Percentiles rank a stretch among this genome's conserved stretches.
Evolutionary conservation across 2,797 vertebrate species (phyloP).

Genomic region (Poecilia velifera): DNA sequence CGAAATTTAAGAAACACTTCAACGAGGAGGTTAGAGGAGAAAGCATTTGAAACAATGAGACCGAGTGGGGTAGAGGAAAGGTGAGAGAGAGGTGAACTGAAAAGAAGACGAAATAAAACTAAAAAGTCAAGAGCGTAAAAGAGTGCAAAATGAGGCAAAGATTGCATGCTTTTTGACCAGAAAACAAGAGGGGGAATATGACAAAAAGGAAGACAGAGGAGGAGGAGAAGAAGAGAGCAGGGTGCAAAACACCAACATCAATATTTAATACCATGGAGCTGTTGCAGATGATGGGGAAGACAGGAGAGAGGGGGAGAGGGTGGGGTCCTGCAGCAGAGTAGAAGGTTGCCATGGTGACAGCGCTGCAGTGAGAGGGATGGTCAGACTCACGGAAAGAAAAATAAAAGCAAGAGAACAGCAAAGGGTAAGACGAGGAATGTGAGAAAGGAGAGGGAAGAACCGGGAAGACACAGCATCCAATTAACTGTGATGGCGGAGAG

Average conservation of each 20-base stretch:
- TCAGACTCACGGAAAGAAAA: conserved; percentile 76
- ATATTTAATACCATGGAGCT: conserved; percentile 81
- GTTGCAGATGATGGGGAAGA: conserved; percentile 76
- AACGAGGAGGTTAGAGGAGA: conserved; percentile 31
- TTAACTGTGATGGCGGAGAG: conserved; percentile 64
- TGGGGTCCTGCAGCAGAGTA: conserved; percentile 85
- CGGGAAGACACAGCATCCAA: conserved; percentile 64
- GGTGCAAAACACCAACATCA: conserved; percentile 77
- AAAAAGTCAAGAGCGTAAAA: conserved; percentile 22
- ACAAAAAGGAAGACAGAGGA: conserved; percentile 42
- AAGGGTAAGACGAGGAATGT: conserved; percentile 53
- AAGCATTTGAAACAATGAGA: conserved; percentile 17
- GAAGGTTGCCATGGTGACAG: conserved; percentile 84
- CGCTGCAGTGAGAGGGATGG: conserved; percentile 75
- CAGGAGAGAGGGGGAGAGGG: conserved; percentile 69
- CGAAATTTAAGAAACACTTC: conserved; percentile 42
- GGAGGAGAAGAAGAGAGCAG: conserved; percentile 45
- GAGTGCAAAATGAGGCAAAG: conserved; percentile 13
- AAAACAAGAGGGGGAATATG: conserved; percentile 19
- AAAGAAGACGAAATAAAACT: conserved; percentile 5
- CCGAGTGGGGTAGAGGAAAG: not conserved
- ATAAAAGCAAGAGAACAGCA: conserved; percentile 65
- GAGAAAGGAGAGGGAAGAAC: conserved; percentile 33
- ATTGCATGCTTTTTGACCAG: conserved; percentile 13
- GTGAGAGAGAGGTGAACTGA: conserved; percentile 16